A percentile compares a stretch with the other conserved stretches of the same genome.
phyloP scores from a whole-genome alignment of 2,113 vertebrate genomes.

The Ameiurus melas region DNA sequence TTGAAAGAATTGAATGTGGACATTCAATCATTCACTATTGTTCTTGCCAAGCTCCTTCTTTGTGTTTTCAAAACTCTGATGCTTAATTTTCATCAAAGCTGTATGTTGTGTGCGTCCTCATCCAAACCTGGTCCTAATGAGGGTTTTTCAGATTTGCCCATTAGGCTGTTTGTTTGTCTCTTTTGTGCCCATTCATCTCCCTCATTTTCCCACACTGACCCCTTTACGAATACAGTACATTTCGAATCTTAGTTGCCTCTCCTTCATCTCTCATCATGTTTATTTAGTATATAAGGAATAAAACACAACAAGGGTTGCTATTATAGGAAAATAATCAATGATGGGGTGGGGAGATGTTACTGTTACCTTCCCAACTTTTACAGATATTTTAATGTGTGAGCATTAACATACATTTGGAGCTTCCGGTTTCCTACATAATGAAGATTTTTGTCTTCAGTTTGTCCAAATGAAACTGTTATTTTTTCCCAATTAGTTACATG shows the following conservation, averaged over 20 bases:
- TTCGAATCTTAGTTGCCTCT: neutral
- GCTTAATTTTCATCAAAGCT: constrained; percentile 32
- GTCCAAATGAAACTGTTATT: neutral
- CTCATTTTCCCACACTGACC: neutral
- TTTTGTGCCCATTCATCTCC: neutral
- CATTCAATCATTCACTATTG: constrained; percentile 12
- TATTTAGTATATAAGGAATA: neutral
- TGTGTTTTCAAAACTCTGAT: constrained; percentile 5
- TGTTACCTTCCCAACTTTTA: neutral
- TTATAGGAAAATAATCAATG: neutral
- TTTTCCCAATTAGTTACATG: neutral
- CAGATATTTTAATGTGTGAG: neutral
- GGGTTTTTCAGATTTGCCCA: neutral
- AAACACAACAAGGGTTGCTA: neutral
- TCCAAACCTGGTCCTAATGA: constrained; percentile 15
- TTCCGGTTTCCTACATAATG: neutral
- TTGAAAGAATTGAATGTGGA: constrained; percentile 13
- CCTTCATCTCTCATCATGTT: neutral
- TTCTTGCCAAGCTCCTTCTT: constrained; percentile 6
- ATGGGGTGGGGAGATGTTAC: neutral
- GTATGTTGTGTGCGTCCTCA: neutral
- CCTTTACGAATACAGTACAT: neutral
- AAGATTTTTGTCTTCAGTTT: neutral
- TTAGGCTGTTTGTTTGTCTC: neutral
- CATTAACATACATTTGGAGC: neutral